Evolutionary conservation across 2,113 vertebrate genomes (phyloP).

Genomic region (Xiphophorus maculatus): DNA sequence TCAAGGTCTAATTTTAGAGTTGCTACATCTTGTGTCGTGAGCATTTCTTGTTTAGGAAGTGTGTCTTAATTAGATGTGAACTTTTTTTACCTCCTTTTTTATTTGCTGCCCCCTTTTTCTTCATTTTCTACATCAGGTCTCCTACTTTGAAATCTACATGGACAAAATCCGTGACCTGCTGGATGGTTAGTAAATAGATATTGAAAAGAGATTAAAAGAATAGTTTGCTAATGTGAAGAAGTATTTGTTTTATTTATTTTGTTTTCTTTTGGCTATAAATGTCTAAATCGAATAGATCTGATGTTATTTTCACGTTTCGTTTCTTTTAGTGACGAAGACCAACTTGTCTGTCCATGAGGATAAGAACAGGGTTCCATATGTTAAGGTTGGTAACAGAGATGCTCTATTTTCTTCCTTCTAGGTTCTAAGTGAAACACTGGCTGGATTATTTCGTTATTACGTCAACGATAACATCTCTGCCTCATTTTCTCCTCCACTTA

Average conservation of each 20-base stretch:
- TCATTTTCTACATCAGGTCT: slow-evolving; percentile 80
- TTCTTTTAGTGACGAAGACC: slow-evolving; percentile 87
- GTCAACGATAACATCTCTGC: slow-evolving; percentile 1
- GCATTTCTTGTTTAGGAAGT: neutral
- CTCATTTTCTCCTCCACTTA: slow-evolving; percentile 38
- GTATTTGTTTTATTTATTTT: neutral
- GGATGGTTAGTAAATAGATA: slow-evolving; percentile 81
- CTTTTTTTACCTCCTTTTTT: neutral
- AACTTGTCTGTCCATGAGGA: slow-evolving; percentile 92
- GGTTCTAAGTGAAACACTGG: neutral
- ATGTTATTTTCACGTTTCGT: neutral
- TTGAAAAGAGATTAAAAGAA: neutral
- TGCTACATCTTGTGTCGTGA: neutral
- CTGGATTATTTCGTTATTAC: neutral
- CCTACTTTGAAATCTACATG: slow-evolving; percentile 95
- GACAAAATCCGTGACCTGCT: slow-evolving; percentile 93
- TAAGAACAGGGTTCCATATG: slow-evolving; percentile 90
- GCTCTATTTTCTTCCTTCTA: neutral
- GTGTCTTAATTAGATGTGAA: neutral
- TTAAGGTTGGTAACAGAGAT: slow-evolving; percentile 81
- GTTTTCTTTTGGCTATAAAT: neutral
- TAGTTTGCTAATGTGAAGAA: neutral
- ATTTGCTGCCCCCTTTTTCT: neutral
- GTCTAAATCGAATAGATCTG: neutral
- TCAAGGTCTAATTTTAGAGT: slow-evolving; percentile 81